Percentiles rank a stretch among this genome's conserved stretches.
Conservation (phyloP, 2,113 vertebrate genomes). For the Stegostoma tigrinum region DNA sequence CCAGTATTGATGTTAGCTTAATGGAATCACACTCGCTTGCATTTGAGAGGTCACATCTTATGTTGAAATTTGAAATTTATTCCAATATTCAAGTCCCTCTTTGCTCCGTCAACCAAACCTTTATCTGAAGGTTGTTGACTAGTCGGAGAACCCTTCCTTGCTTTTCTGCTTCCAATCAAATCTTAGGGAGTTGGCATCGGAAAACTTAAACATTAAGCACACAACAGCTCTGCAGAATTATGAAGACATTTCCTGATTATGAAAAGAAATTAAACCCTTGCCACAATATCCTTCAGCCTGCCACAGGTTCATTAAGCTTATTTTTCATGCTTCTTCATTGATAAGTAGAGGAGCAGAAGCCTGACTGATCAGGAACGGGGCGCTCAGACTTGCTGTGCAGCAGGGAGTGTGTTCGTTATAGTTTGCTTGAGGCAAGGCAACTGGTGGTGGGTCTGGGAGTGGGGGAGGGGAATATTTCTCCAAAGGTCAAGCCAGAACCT, state of each 20-base stretch:
- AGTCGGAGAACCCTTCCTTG: not conserved
- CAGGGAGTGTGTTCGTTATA: not conserved
- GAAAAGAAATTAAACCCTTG: not conserved
- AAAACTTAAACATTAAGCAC: not conserved
- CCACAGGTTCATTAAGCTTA: not conserved
- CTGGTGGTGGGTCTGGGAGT: not conserved
- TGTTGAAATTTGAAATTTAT: not conserved
- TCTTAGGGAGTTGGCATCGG: not conserved
- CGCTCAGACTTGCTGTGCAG: not conserved
- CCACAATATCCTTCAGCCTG: not conserved
- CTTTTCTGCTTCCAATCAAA: not conserved
- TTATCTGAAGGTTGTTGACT: not conserved
- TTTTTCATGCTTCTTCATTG: not conserved
- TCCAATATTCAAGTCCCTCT: not conserved
- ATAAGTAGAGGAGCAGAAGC: not conserved
- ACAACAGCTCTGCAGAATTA: not conserved
- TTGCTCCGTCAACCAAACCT: too few species aligned
- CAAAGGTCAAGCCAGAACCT: not conserved
- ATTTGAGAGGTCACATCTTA: not conserved
- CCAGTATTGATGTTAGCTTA: not conserved
- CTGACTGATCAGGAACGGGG: not conserved
- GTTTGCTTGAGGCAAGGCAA: not conserved
- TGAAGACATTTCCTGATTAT: not conserved
- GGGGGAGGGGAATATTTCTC: not conserved
- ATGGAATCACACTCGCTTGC: not conserved